phyloP scores from a whole-genome alignment of 2,888 invertebrate genomes.

The Acanthoscelides obtectus region DNA sequence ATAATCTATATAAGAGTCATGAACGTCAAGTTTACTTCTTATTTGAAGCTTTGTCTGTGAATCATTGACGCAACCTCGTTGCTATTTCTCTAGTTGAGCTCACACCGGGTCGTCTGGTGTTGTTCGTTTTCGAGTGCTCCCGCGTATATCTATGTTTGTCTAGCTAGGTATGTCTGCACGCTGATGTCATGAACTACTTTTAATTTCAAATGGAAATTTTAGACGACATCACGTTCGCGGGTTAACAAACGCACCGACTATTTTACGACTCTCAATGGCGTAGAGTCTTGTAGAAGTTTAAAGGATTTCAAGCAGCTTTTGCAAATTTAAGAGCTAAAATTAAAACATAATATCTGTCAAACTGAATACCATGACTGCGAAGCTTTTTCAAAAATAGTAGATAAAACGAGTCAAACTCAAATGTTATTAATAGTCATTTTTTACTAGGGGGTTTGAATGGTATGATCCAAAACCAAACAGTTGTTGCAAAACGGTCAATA shows the following conservation, averaged over 20 bases:
- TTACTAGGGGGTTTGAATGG: too few species aligned
- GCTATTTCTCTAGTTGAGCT: background rate
- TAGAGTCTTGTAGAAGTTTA: conserved; percentile 2
- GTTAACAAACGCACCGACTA: background rate
- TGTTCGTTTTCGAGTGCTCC: background rate
- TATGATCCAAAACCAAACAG: too few species aligned
- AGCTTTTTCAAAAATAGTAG: too few species aligned
- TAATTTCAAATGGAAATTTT: conserved; percentile 27
- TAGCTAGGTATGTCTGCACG: background rate
- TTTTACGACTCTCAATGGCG: background rate
- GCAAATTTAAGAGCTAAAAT: too few species aligned
- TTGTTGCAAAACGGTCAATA: too few species aligned
- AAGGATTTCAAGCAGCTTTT: conserved; percentile 10
- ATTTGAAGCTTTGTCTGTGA: background rate
- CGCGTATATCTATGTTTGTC: background rate
- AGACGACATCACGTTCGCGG: conserved; percentile 23
- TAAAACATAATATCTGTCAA: too few species aligned
- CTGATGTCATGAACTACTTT: conserved; percentile 26
- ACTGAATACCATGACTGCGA: too few species aligned
- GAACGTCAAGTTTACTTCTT: background rate
- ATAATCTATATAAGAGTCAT: too few species aligned
- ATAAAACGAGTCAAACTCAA: too few species aligned
- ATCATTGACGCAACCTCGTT: background rate
- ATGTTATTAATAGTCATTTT: too few species aligned
- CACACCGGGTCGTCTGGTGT: background rate